Evolutionary conservation across 2,797 vertebrate species (phyloP).

Genomic region (Tolypeutes matacus): DNA sequence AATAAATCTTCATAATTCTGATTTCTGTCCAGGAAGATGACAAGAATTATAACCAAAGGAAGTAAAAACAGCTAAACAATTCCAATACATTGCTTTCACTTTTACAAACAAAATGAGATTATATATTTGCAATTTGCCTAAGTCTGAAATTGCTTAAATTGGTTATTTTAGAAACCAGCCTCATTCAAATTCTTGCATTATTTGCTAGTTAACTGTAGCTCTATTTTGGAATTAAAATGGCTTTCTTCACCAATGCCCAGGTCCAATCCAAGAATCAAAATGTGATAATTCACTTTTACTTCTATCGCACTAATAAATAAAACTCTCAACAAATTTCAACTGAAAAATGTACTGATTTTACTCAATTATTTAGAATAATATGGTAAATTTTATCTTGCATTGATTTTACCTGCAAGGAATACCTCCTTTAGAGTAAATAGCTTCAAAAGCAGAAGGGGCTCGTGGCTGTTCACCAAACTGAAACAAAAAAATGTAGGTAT

Average conservation of each 20-base stretch:
- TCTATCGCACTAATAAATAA: slow-evolving; percentile 55
- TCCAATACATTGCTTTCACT: not conserved
- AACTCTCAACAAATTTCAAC: slow-evolving; percentile 31
- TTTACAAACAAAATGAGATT: not conserved
- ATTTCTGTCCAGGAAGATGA: not conserved
- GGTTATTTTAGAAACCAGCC: slow-evolving; percentile 21
- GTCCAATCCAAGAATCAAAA: not conserved
- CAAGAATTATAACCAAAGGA: not conserved
- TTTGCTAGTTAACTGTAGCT: not conserved
- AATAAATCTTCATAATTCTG: not conserved
- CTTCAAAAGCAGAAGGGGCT: slow-evolving; percentile 87
- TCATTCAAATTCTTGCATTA: slow-evolving; percentile 41
- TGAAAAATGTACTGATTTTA: slow-evolving; percentile 31
- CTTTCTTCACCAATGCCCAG: slow-evolving; percentile 41
- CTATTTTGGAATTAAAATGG: slow-evolving; percentile 36
- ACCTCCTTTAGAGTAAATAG: slow-evolving; percentile 90
- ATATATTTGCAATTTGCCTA: not conserved
- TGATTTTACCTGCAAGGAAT: slow-evolving; percentile 90
- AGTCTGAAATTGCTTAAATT: not conserved
- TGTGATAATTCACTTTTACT: slow-evolving; percentile 40
- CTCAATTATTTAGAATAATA: not conserved
- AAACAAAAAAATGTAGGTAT: slow-evolving; percentile 61
- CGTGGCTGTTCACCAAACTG: slow-evolving; percentile 87
- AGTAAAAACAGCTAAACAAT: not conserved
- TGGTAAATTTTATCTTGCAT: not conserved